Evolutionary conservation across 1,140 invertebrate species (phyloP).

Genomic region (Xylocopa sonorina): DNA sequence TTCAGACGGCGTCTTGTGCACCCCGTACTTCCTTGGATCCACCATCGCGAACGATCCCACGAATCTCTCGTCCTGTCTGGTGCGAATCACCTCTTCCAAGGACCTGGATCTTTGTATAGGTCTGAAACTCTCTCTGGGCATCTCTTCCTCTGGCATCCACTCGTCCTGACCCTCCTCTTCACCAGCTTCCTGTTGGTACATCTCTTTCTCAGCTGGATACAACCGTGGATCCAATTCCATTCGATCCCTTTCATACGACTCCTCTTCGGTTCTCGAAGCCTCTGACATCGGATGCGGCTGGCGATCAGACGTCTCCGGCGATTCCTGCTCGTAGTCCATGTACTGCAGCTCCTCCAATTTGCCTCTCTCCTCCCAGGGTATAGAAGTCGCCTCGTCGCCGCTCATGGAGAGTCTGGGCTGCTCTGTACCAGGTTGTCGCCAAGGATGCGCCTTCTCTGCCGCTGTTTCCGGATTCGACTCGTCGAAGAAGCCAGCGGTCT

Average conservation of each 20-base stretch:
- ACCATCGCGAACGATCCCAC: constrained; percentile 67
- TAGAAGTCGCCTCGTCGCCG: constrained; percentile 51
- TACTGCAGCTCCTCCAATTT: constrained; percentile 56
- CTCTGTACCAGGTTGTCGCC: constrained; percentile 81
- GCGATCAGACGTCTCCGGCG: constrained; percentile 46
- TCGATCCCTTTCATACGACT: constrained; percentile 67
- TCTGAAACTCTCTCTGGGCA: constrained; percentile 43
- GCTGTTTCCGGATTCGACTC: constrained; percentile 59
- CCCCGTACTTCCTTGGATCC: constrained; percentile 70
- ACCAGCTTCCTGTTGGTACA: neutral
- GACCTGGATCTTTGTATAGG: constrained; percentile 43
- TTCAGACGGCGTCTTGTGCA: constrained; percentile 40
- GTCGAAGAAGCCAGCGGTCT: constrained; percentile 62
- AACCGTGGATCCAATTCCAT: constrained; percentile 33
- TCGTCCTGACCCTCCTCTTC: constrained; percentile 38
- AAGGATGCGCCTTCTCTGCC: constrained; percentile 75
- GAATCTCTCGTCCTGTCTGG: constrained; percentile 53
- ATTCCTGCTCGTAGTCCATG: constrained; percentile 69
- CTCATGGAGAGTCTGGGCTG: constrained; percentile 72
- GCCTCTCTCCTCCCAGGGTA: constrained; percentile 73
- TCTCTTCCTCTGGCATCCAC: constrained; percentile 33
- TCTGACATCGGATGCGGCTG: constrained; percentile 27
- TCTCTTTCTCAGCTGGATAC: constrained; percentile 21
- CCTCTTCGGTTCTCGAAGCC: constrained; percentile 58
- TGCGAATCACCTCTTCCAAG: constrained; percentile 46